A percentile compares a stretch with the other conserved stretches of the same genome.
These are phyloP conservation scores for Cliona cf. orientalis DNA, from an alignment of 37 sponge, comb jelly and placozoan genomes.

Conservation along the genomic window DNA sequence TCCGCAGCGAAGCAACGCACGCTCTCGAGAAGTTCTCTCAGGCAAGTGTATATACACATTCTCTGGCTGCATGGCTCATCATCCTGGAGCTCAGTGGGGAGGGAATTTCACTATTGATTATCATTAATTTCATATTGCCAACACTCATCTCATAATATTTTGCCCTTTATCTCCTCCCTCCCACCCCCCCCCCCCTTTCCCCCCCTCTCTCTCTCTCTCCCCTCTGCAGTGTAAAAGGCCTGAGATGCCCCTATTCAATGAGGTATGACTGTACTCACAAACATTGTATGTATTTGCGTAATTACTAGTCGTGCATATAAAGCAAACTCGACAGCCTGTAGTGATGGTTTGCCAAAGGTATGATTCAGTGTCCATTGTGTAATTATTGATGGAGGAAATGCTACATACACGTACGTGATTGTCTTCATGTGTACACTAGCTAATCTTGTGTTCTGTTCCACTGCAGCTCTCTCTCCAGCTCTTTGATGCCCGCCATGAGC, in stretches of 20 bases:
- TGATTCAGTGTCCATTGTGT: not conserved
- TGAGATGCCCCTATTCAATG: conserved; percentile 50
- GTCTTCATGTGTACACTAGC: not conserved
- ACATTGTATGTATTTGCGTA: too few relatives aligned
- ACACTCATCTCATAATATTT: not conserved
- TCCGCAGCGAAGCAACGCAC: conserved; percentile 39
- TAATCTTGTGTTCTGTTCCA: not conserved
- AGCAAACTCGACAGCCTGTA: too few relatives aligned
- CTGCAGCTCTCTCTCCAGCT: conserved; percentile 58
- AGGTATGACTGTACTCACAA: too few relatives aligned
- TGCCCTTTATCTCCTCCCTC: too few relatives aligned
- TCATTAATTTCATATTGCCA: too few relatives aligned
- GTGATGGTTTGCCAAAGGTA: too few relatives aligned
- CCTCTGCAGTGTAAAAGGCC: conserved; percentile 56
- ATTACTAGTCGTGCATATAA: too few relatives aligned
- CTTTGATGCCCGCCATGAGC: conserved; percentile 58
- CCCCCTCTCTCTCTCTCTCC: too few relatives aligned
- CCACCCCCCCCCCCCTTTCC: too few relatives aligned
- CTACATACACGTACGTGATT: not conserved
- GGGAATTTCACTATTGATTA: too few relatives aligned
- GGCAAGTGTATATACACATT: conserved; percentile 32
- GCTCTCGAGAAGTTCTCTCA: conserved; percentile 65
- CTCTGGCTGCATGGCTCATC: not conserved
- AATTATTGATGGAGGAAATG: too few relatives aligned
- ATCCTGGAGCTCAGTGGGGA: too few relatives aligned